A percentile compares a stretch with the other conserved stretches of the same genome.
Conservation (phyloP, 1,140 invertebrate species). For the Coelopa frigida region DNA sequence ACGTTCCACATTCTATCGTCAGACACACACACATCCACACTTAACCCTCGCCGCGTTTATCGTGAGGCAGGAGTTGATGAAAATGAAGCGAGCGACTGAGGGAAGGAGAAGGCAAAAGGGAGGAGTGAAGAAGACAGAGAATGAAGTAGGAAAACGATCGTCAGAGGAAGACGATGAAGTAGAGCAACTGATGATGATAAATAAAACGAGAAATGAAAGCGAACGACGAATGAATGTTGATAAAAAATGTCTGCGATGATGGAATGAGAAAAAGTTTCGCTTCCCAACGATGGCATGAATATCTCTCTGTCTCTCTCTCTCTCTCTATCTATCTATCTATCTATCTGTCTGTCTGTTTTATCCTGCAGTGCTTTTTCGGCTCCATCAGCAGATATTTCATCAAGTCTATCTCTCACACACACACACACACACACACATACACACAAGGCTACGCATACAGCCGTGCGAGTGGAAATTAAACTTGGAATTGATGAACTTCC, state of each 20-base stretch:
- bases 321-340: no score
- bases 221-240: not conserved
- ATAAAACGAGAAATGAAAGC: slow-evolving; percentile 1
- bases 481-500: slow-evolving; percentile 12
- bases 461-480: no score
- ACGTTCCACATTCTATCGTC: no score
- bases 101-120: slow-evolving; percentile 2
- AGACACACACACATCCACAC: no score
- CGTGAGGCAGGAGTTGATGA: no score
- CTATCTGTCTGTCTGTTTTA: not conserved
- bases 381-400: no score
- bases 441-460: no score
- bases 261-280: not conserved
- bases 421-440: not conserved
- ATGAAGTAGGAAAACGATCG: not conserved
- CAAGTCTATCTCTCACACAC: not conserved
- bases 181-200: not conserved
- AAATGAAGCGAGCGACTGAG: slow-evolving; percentile 5
- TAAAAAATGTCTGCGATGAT: not conserved
- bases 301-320: no score
- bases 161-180: not conserved
- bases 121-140: not conserved
- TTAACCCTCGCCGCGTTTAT: no score
- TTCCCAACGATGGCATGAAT: not conserved
- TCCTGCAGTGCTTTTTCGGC: not conserved